These are phyloP conservation scores for Dipus sagitta DNA, from an alignment of 2,797 vertebrate genomes.

Conservation along the genomic window DNA sequence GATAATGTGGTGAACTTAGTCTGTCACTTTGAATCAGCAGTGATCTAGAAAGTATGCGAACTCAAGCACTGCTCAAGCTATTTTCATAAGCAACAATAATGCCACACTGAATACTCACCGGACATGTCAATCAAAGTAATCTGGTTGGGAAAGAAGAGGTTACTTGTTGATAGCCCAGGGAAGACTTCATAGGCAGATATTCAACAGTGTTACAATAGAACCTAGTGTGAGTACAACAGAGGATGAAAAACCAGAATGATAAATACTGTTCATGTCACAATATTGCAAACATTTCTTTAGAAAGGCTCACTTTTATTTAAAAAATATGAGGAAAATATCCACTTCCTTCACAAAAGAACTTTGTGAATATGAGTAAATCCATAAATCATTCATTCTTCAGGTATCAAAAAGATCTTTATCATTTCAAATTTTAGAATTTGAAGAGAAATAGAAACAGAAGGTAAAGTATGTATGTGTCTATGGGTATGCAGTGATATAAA, in stretches of 20 bases:
- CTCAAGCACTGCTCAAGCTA: constrained; percentile 61
- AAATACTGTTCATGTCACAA: constrained; percentile 34
- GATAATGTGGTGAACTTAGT: constrained; percentile 73
- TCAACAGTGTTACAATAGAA: constrained; percentile 5
- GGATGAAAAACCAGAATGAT: background rate
- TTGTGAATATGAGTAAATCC: background rate
- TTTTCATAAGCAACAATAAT: constrained; percentile 65
- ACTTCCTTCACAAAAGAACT: background rate
- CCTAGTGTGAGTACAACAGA: background rate
- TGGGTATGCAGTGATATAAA: background rate
- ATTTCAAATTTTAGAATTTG: background rate
- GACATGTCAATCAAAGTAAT: constrained; percentile 57
- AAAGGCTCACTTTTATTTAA: constrained; percentile 8
- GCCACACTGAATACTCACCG: background rate
- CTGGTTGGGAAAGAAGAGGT: background rate
- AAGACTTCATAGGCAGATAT: constrained; percentile 35
- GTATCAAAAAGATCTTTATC: background rate
- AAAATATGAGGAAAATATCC: background rate
- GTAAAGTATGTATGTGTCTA: background rate
- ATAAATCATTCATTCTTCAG: background rate
- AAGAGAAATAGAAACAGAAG: background rate
- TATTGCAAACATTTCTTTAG: constrained; percentile 45
- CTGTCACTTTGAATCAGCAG: constrained; percentile 71
- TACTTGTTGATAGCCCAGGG: constrained; percentile 53
- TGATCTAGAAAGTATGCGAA: constrained; percentile 47